These are phyloP conservation scores for Gymnocypris eckloni DNA, from an alignment of 2,797 vertebrate species.

Conservation along the genomic window DNA sequence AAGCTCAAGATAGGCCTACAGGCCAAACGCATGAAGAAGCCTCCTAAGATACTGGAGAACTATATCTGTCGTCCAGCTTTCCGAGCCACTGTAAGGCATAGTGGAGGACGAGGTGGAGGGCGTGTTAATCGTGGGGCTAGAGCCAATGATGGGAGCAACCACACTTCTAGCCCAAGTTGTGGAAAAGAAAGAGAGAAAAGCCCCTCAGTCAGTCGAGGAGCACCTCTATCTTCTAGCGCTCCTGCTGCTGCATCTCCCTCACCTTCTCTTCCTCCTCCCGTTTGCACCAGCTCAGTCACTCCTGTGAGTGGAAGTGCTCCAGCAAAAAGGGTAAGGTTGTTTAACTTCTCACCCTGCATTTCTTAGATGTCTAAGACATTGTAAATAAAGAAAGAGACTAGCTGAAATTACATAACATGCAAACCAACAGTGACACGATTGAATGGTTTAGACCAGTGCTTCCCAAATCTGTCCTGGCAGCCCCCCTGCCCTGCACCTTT, in stretches of 20 bases:
- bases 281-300: slow-evolving; percentile 62
- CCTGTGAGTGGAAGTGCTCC: slow-evolving; percentile 75
- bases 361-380: slow-evolving; percentile 14
- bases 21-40: slow-evolving; percentile 96
- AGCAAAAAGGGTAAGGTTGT: slow-evolving; percentile 77
- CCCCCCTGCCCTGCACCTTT: no score
- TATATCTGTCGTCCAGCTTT: slow-evolving; percentile 97
- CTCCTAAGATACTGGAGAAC: slow-evolving; percentile 97
- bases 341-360: not conserved
- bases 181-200: slow-evolving; percentile 76
- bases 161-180: slow-evolving; percentile 69
- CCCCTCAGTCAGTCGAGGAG: slow-evolving; percentile 65
- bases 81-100: slow-evolving; percentile 86
- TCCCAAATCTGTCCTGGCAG: no score
- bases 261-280: slow-evolving; percentile 62
- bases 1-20: slow-evolving; percentile 97
- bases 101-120: slow-evolving; percentile 71
- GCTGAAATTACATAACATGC: slow-evolving; percentile 44
- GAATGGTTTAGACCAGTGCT: not conserved
- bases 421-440: slow-evolving; percentile 24
- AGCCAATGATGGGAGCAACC: slow-evolving; percentile 62
- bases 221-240: slow-evolving; percentile 18
- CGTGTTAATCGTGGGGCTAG: slow-evolving; percentile 71
- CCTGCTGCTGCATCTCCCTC: slow-evolving; percentile 63
- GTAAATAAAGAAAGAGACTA: slow-evolving; percentile 38